phyloP scores from a whole-genome alignment of 2,797 vertebrate genomes.

The Spheniscus humboldti region DNA sequence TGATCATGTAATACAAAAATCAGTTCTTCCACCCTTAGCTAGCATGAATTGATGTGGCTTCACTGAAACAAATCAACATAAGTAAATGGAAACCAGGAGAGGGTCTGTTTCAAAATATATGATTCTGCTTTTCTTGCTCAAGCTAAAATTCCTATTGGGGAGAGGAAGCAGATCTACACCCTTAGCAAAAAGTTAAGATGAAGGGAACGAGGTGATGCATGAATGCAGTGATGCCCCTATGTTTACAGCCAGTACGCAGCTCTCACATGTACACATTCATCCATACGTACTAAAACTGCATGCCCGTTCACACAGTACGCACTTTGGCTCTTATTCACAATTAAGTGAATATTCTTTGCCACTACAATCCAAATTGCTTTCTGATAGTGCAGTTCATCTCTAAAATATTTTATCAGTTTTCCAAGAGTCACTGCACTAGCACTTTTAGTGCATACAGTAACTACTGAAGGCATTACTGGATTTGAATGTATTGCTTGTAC shows the following conservation, averaged over 20 bases:
- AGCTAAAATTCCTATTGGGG: neutral
- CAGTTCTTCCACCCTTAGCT: neutral
- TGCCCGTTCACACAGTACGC: neutral
- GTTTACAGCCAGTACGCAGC: neutral
- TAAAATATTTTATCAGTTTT: neutral
- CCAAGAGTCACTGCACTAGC: neutral
- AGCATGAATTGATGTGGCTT: neutral
- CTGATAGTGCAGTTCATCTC: neutral
- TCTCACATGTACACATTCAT: neutral
- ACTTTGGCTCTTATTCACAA: neutral
- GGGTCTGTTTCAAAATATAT: neutral
- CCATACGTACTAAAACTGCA: neutral
- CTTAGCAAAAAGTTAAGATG: neutral
- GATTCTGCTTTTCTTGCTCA: neutral
- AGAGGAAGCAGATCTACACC: neutral
- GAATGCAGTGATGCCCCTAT: neutral
- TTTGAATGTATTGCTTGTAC: neutral
- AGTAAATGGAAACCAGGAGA: neutral
- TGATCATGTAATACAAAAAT: neutral
- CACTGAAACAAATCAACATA: neutral
- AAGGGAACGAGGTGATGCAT: neutral
- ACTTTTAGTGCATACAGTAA: neutral
- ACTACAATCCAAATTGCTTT: neutral
- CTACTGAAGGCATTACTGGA: neutral
- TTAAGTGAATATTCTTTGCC: neutral